Evolutionary conservation across 2,797 vertebrate genomes (phyloP).

Genomic region (Hyperoplus lanceolatus): DNA sequence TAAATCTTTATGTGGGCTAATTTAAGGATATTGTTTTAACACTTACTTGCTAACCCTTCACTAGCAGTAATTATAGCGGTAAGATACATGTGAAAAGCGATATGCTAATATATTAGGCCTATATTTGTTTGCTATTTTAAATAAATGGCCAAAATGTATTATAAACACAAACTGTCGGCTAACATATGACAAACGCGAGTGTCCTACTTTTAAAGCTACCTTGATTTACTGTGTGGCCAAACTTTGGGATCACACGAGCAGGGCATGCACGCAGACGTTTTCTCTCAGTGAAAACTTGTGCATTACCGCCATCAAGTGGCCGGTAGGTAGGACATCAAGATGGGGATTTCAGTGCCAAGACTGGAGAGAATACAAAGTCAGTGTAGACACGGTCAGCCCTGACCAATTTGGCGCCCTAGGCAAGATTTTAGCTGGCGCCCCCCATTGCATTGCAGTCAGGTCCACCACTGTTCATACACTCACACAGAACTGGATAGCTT

Average conservation of each 20-base stretch:
- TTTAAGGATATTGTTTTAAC: constrained; percentile 3
- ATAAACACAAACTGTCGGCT: neutral
- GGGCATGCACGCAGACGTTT: constrained; percentile 19
- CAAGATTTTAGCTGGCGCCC: too few species aligned
- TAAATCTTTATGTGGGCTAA: too few species aligned
- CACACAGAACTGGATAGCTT: too few species aligned
- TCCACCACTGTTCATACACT: too few species aligned
- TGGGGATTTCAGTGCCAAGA: neutral
- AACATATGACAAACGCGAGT: constrained; percentile 7
- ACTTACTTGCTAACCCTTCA: neutral
- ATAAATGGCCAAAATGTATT: neutral
- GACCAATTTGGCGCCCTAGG: too few species aligned
- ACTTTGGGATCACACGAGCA: constrained; percentile 29
- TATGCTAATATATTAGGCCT: too few species aligned
- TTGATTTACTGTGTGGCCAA: constrained; percentile 63
- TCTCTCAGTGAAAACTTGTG: constrained; percentile 16
- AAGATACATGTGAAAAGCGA: neutral
- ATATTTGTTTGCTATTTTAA: neutral
- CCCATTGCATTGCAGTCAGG: too few species aligned
- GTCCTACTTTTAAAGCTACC: constrained; percentile 41
- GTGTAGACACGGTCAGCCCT: neutral
- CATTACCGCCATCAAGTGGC: constrained; percentile 62
- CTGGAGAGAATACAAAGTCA: neutral
- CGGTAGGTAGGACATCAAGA: accelerated
- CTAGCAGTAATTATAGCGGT: neutral